Evolutionary conservation across 2,888 invertebrate species (phyloP).

Genomic region (Pemphredon lugubris): DNA sequence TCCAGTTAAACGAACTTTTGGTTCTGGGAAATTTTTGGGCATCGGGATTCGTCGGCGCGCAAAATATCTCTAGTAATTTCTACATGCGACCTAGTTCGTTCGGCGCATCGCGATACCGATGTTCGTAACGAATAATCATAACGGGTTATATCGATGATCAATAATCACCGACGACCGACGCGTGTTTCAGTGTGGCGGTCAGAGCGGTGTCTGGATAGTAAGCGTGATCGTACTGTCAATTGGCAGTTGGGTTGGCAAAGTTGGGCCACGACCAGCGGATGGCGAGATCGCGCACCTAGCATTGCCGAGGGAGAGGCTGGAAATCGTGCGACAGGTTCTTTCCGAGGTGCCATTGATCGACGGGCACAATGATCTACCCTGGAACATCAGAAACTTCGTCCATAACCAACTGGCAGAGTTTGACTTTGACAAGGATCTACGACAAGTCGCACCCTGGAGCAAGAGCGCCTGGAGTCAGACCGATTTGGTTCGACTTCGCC

Average conservation of each 20-base stretch:
- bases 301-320: slow-evolving; percentile 83
- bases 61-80: too few relatives aligned
- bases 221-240: slow-evolving; percentile 74
- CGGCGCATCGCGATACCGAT: too few relatives aligned
- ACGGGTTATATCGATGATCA: not conserved
- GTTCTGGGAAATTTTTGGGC: too few relatives aligned
- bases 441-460: slow-evolving; percentile 88
- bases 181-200: slow-evolving; percentile 70
- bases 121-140: not conserved
- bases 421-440: slow-evolving; percentile 86
- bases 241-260: slow-evolving; percentile 74
- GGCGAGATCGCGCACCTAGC: slow-evolving; percentile 81
- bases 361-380: slow-evolving; percentile 91
- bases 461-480: slow-evolving; percentile 91
- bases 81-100: too few relatives aligned
- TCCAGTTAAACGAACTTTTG: too few relatives aligned
- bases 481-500: slow-evolving; percentile 87
- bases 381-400: slow-evolving; percentile 94
- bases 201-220: slow-evolving; percentile 72
- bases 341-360: slow-evolving; percentile 87
- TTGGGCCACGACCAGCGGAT: slow-evolving; percentile 73
- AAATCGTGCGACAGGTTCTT: slow-evolving; percentile 85
- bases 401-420: slow-evolving; percentile 88
- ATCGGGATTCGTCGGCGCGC: too few relatives aligned
- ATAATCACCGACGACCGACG: slow-evolving; percentile 8